Conservation (phyloP, 2,888 invertebrate species). For the Fragum whitleyi region DNA sequence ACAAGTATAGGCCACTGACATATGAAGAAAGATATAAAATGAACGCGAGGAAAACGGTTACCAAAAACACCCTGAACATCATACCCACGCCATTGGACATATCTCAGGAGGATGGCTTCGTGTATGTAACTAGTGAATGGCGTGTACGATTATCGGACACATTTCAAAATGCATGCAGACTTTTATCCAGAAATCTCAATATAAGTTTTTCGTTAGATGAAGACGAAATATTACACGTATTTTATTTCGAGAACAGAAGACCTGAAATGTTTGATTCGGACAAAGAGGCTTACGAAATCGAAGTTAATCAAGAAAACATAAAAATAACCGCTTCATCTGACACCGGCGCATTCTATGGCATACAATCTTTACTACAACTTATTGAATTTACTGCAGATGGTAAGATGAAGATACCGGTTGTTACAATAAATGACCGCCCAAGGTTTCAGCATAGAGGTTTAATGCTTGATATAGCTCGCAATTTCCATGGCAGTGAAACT, state of each 20-base stretch:
- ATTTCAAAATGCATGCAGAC: neutral
- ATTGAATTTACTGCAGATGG: neutral
- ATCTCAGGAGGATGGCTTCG: neutral
- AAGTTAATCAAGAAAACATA: slow-evolving; percentile 40
- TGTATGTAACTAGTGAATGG: neutral
- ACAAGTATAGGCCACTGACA: slow-evolving; percentile 32
- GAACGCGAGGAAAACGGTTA: neutral
- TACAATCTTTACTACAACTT: slow-evolving; percentile 71
- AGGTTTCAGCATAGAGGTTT: slow-evolving; percentile 73
- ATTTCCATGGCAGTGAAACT: slow-evolving; percentile 74
- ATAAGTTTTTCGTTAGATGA: neutral
- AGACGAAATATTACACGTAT: neutral
- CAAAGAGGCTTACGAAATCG: slow-evolving; percentile 1
- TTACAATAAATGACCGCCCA: slow-evolving; percentile 63
- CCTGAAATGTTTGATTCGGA: neutral
- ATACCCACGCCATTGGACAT: neutral
- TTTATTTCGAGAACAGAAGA: neutral
- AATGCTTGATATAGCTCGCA: slow-evolving; percentile 74
- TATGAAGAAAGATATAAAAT: slow-evolving; percentile 4
- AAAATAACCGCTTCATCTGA: slow-evolving; percentile 59
- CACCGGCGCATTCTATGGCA: slow-evolving; percentile 76
- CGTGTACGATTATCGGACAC: neutral
- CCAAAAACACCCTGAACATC: neutral
- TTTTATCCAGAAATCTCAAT: neutral
- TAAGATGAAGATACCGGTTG: slow-evolving; percentile 8